These are phyloP conservation scores for Lineus longissimus DNA, from an alignment of 1,140 invertebrate genomes.

Conservation along the genomic window DNA sequence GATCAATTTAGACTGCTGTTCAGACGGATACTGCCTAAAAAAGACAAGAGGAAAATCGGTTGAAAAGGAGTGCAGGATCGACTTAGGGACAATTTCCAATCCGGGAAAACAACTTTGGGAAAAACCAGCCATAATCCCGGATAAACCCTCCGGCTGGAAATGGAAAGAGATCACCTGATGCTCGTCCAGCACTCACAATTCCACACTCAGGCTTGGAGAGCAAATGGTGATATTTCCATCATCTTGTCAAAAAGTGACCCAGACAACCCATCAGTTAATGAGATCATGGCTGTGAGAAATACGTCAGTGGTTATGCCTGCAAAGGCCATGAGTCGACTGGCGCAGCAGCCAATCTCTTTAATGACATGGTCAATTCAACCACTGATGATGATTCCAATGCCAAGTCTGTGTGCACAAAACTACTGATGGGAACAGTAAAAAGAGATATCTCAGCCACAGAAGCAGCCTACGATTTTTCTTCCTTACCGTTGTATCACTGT, in stretches of 20 bases:
- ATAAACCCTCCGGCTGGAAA: neutral
- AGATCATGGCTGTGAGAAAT: neutral
- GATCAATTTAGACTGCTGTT: conserved; percentile 21
- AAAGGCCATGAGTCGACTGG: conserved; percentile 3
- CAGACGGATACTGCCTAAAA: conserved; percentile 13
- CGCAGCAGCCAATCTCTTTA: neutral
- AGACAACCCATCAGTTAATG: neutral
- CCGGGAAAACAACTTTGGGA: neutral
- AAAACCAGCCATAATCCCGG: neutral
- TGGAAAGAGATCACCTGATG: neutral
- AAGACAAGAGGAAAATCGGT: conserved; percentile 2
- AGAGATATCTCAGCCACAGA: neutral
- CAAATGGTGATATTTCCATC: conserved; percentile 5
- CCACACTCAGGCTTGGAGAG: neutral
- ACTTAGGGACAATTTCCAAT: neutral
- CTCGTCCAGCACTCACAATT: neutral
- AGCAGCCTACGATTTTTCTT: neutral
- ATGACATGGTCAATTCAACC: neutral
- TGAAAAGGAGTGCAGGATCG: too few species aligned
- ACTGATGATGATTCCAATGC: neutral
- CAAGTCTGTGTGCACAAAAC: neutral
- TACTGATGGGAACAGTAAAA: neutral
- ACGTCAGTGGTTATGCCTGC: neutral
- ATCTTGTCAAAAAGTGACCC: neutral
- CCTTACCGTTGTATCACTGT: neutral